Base-by-base conservation (phyloP, 30 jellyfish, hydroid and myxozoan genomes). In the Morbakka virulenta region DNA sequence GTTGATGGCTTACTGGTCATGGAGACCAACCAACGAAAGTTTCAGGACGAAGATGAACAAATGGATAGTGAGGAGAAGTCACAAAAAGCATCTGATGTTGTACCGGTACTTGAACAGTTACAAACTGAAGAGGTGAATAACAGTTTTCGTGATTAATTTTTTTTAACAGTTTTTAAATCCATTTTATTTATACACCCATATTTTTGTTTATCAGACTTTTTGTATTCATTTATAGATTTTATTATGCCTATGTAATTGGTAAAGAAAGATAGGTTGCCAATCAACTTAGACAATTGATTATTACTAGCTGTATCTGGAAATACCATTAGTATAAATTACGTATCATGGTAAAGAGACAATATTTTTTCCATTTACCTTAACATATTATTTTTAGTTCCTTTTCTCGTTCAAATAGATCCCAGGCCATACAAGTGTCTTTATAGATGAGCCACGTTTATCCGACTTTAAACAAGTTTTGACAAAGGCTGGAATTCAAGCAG, bases 381-480 rank as follows among this genome's bases (percentile, higher is more conserved):
- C 3, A 20, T 1, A 3, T 50, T 50, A 50, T 1, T 25, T 2
- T n/a, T n/a, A n/a, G n/a, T n/a, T n/a, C n/a, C n/a, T n/a, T n/a
- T n/a, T n/a, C n/a, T n/a, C n/a, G 13, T 49, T 13, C 28, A 2
- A 64, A 22, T 53, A 91, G 96, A 75, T 91, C 3, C 96, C 98
- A 4, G 95, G 98, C 11, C 98, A 91, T 72, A 67, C 68, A 0
- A 84, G 96, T 29, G 98, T 91, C 4, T 91, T 91, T 52, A 81
- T 91, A 1, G 98, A 85, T 64, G 98, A 91, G 33, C 98, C 98
- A 23, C 86, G 98, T 27, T 85, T 91, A 3, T 85, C 96, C 23
- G 98, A 91, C 72, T 91, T 91, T 88, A 91, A 91, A 53, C 98
- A 91, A 76, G 80, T 91, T 36, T 76, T 91, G 12, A 91, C 98